Evolutionary conservation across 2,888 invertebrate genomes (phyloP), one percentile per base, ranked within the genome.

Genomic region (Bedellia somnulentella): DNA sequence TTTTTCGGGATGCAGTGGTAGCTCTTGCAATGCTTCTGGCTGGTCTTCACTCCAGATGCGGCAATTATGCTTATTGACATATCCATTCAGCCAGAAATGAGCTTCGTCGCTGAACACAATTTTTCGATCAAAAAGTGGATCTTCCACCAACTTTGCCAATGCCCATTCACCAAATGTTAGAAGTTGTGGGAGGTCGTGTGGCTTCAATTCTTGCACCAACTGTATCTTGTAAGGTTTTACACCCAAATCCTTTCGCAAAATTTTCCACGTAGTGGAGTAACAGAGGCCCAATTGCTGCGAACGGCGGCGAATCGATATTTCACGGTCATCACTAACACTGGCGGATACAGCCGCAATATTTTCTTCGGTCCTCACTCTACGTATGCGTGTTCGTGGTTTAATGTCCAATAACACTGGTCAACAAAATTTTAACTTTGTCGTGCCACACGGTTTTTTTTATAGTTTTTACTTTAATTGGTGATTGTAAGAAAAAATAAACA

Each of bases 1-100:
- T 31, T 32, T 34, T 36, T 36, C 30, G 31, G 36, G 32, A 34
- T 36, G 34, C 29, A 36, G 8, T 12, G 30, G 31, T 12, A 29
- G 17, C 16, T 35, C 30, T 29, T 31, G 23, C n/a, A 35, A 5
- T 15, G 29, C 31, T 29, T 26, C n/a, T 34, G 34, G 34, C 16
- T 34, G 26, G 16, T 34, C 29, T 18, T 34, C 28, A 16, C 25
- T 24, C 34, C 30, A 34, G n/a, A n/a, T n/a, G n/a, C n/a, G n/a
- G n/a, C n/a, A n/a, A n/a, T n/a, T n/a, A n/a, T n/a, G n/a, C n/a
- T n/a, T n/a, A n/a, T n/a, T n/a, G n/a, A n/a, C n/a, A n/a, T n/a
- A n/a, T n/a, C n/a, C n/a, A n/a, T n/a, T n/a, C n/a, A n/a, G n/a
- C n/a, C n/a, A n/a, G n/a, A n/a, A n/a, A n/a, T n/a, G n/a, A n/a